phyloP scores from a whole-genome alignment of 2,113 vertebrate species.

The Chlorocebus sabaeus region DNA sequence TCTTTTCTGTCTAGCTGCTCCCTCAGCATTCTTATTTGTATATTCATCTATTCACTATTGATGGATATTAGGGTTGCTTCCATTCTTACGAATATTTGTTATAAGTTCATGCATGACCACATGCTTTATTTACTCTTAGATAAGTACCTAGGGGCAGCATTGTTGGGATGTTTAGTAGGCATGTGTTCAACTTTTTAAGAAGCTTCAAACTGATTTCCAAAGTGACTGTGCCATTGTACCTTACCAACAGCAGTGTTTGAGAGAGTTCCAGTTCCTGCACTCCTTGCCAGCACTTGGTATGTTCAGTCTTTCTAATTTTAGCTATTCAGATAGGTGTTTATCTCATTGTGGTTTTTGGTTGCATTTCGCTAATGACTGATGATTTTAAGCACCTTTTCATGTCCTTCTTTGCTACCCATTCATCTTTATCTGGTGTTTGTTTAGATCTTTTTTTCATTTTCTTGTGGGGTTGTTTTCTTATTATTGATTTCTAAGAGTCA shows the following conservation, averaged over 20 bases:
- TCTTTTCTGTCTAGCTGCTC: not conserved
- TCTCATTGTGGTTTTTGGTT: not conserved
- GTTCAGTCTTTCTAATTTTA: not conserved
- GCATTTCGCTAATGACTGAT: not conserved
- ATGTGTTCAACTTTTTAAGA: not conserved
- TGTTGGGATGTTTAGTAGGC: not conserved
- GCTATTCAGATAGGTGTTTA: not conserved
- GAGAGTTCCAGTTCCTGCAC: not conserved
- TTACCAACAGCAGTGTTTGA: not conserved
- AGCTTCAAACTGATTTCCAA: not conserved
- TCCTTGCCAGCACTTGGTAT: not conserved
- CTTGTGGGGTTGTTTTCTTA: not conserved
- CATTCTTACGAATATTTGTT: not conserved
- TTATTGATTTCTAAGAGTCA: not conserved
- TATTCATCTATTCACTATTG: not conserved
- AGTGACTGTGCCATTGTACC: fast-evolving
- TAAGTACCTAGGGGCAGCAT: not conserved
- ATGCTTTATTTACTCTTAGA: not conserved
- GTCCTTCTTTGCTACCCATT: not conserved
- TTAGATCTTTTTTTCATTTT: not conserved
- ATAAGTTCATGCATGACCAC: not conserved
- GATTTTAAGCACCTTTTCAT: not conserved
- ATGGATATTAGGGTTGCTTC: not conserved
- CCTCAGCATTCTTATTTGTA: not conserved
- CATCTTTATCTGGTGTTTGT: not conserved